Percentiles rank a stretch among this genome's conserved stretches.
These are phyloP conservation scores for Spilogale gracilis DNA, from an alignment of 2,113 vertebrate species.

Conservation along the genomic window DNA sequence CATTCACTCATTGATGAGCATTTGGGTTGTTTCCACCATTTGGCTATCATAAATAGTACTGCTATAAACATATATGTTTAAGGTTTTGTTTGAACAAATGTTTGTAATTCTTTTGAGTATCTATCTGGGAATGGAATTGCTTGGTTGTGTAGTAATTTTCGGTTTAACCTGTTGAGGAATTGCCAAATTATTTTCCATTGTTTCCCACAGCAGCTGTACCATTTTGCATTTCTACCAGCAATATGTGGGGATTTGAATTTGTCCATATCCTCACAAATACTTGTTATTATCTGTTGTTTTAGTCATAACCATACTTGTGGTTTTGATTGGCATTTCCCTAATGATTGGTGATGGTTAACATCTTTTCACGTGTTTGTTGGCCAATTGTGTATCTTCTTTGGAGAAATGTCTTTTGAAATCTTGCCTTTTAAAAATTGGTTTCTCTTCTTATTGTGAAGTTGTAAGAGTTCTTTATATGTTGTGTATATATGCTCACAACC, in stretches of 20 bases:
- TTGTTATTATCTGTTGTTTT: neutral
- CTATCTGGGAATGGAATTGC: neutral
- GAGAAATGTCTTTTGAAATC: constrained; percentile 16
- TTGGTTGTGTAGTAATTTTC: neutral
- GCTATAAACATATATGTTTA: constrained; percentile 13
- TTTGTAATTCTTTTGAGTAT: neutral
- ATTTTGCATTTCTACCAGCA: neutral
- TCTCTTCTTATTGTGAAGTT: neutral
- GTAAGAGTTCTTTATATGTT: neutral
- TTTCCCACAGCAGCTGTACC: neutral
- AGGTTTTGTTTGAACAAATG: neutral
- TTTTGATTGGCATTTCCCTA: constrained; percentile 46
- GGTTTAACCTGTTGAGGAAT: constrained; percentile 5
- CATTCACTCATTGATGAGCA: neutral
- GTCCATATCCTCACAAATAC: neutral
- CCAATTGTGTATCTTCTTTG: neutral
- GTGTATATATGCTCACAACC: neutral
- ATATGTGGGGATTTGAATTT: neutral
- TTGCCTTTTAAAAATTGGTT: constrained; percentile 26
- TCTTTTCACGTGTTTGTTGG: neutral
- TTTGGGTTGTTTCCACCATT: neutral
- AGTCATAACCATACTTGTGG: neutral
- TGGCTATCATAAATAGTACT: neutral
- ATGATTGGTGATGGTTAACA: neutral
- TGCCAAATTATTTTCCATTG: neutral